A percentile compares a stretch with the other conserved stretches of the same genome.
phyloP scores from a whole-genome alignment of 2,113 vertebrate species.

The Haemorhous mexicanus region DNA sequence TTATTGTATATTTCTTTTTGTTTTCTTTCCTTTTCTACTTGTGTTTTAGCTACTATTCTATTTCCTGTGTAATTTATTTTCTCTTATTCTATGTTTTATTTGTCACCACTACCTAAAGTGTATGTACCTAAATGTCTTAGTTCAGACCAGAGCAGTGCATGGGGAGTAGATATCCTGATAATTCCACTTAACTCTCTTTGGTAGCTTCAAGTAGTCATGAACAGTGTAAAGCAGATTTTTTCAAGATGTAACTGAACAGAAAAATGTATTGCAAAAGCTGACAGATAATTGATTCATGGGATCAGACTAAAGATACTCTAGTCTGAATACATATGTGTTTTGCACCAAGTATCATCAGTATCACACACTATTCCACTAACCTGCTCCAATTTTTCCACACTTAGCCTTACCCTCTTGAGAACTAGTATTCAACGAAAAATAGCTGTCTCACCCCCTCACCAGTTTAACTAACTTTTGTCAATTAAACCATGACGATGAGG shows the following conservation, averaged over 20 bases:
- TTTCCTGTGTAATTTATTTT: not conserved
- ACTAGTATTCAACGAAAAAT: not conserved
- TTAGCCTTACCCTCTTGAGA: not conserved
- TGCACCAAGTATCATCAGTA: not conserved
- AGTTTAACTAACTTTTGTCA: not conserved
- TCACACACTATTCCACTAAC: not conserved
- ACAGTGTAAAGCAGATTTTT: not conserved
- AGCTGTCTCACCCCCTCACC: accelerated
- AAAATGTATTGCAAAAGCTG: not conserved
- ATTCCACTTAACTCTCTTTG: not conserved
- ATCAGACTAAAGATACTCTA: not conserved
- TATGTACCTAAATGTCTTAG: not conserved
- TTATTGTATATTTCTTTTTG: accelerated
- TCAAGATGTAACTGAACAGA: not conserved
- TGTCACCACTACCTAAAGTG: not conserved
- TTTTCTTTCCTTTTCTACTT: not conserved
- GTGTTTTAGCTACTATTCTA: not conserved
- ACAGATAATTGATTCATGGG: not conserved
- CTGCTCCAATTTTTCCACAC: not conserved
- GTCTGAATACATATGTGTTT: accelerated
- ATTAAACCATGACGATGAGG: not conserved
- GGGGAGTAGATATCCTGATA: not conserved
- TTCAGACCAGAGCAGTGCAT: not conserved
- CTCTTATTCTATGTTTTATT: not conserved
- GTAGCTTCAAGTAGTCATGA: not conserved